phyloP scores from a whole-genome alignment of 2,797 vertebrate species.

The Trematomus bernacchii region DNA sequence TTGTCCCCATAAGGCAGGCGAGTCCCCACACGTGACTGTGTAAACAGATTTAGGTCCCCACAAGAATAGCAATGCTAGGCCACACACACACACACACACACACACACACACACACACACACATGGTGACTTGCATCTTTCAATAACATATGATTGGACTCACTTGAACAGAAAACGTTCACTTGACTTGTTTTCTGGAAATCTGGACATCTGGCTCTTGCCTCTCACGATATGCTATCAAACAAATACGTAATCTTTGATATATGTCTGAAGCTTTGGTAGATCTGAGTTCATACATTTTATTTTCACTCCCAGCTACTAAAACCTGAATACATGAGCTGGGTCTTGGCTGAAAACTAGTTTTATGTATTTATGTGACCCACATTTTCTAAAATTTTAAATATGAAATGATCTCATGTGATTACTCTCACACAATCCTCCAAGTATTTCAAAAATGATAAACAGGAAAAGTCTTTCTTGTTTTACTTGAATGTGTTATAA shows the following conservation, averaged over 20 bases:
- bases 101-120: too few relatives aligned
- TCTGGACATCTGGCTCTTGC: background rate
- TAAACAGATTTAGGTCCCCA: too few relatives aligned
- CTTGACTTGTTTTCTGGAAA: background rate
- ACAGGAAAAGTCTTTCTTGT: background rate
- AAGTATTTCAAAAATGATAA: too few relatives aligned
- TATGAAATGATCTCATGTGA: background rate
- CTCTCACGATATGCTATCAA: background rate
- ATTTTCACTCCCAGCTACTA: background rate
- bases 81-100: too few relatives aligned
- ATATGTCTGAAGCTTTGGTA: slow-evolving; percentile 3
- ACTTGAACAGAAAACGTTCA: background rate
- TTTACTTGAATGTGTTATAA: too few relatives aligned
- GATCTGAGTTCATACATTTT: background rate
- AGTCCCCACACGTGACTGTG: too few relatives aligned
- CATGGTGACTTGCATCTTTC: background rate
- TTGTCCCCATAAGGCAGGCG: too few relatives aligned
- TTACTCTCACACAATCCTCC: background rate
- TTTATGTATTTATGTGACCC: background rate
- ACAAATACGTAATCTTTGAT: slow-evolving; percentile 9
- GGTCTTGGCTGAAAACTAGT: background rate
- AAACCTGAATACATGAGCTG: slow-evolving; percentile 6
- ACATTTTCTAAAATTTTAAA: too few relatives aligned
- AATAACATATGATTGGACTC: too few relatives aligned
- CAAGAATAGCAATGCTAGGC: too few relatives aligned